Evolutionary conservation across 1,140 invertebrate genomes (phyloP).

Genomic region (Hyles vespertilio): DNA sequence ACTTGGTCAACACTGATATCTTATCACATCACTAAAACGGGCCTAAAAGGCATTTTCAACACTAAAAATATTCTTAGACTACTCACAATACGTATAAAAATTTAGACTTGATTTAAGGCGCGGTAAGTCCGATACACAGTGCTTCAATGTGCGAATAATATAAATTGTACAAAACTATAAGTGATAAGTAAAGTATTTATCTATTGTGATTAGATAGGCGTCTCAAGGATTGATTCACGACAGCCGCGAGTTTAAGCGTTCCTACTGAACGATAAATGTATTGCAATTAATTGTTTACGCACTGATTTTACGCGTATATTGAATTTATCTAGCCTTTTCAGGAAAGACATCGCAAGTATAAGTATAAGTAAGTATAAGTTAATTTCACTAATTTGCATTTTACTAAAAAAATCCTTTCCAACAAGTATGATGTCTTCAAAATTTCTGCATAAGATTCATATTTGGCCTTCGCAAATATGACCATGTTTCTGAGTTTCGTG

Average conservation of each 20-base stretch:
- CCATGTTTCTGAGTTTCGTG: too few relatives aligned
- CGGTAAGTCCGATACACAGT: conserved; percentile 6
- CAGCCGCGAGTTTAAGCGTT: not conserved
- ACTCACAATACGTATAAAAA: not conserved
- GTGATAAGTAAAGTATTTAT: conserved; percentile 57
- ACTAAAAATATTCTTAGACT: conserved; percentile 18
- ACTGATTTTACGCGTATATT: too few relatives aligned
- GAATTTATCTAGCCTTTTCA: too few relatives aligned
- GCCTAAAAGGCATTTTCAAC: conserved; percentile 43
- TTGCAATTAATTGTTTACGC: too few relatives aligned
- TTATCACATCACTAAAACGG: conserved; percentile 47
- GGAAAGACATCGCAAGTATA: too few relatives aligned
- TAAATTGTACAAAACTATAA: conserved; percentile 42
- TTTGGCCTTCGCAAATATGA: too few relatives aligned
- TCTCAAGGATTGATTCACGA: conserved; percentile 49
- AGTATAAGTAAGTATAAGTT: too few relatives aligned
- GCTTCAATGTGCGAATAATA: conserved; percentile 35
- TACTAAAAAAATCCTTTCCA: too few relatives aligned
- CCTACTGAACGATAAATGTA: too few relatives aligned
- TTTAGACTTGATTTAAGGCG: conserved; percentile 3
- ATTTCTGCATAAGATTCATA: too few relatives aligned
- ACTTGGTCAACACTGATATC: conserved; percentile 59
- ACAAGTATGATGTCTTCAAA: too few relatives aligned
- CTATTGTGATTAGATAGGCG: conserved; percentile 61
- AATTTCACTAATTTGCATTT: too few relatives aligned